Base-by-base conservation (phyloP, 2,797 vertebrate species). In the Enteromius unitaeniatus region DNA sequence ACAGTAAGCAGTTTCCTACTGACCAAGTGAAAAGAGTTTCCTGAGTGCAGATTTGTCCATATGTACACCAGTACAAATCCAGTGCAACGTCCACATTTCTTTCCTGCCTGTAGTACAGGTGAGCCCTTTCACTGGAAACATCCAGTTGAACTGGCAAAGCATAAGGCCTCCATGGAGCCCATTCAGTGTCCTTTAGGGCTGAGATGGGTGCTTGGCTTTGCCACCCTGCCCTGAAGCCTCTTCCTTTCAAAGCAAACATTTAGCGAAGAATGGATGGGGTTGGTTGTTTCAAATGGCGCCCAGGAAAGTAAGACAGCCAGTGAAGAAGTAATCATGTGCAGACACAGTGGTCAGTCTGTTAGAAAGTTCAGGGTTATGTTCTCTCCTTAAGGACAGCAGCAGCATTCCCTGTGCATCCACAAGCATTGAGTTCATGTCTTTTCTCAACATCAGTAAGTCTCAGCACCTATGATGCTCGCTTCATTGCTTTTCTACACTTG, bases 191-290 rank as follows among this genome's bases (percentile, higher is more conserved):
- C 85, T 90, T 93, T 92, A 96, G 83, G 95, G 93, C 91, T 95
- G 94, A 89, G 91, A 91, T 88, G 93, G 94, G 88, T 92, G 94
- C 87, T 93, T 95, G 88, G 93, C 94, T 90, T 95, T 96, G 28
- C 91, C 91, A 89, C 93, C 94, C 92, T 94, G 92, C 89, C 91
- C 92, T 64, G 31, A 88, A 92, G 93, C 94, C 87, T 95, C 94
- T 87, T 94, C 94, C 94, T 96, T 96, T 92, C 21, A 91, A 89
- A 92, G 82, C 65, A 84, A 86, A 91, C 49, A 93, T 90, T 90
- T 55, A 93, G 86, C 89, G 86, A 84, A 93, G 88, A 65, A 51
- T 70, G 40, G 31, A 86, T 76, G 31, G 92, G 88, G 76, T 94
- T 90, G 91, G 60, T 62, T 82, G 87, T 91, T 88, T 90, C 84